These are phyloP conservation scores for Poeciliopsis infans DNA, from an alignment of 2,797 vertebrate species.

Conservation along the genomic window DNA sequence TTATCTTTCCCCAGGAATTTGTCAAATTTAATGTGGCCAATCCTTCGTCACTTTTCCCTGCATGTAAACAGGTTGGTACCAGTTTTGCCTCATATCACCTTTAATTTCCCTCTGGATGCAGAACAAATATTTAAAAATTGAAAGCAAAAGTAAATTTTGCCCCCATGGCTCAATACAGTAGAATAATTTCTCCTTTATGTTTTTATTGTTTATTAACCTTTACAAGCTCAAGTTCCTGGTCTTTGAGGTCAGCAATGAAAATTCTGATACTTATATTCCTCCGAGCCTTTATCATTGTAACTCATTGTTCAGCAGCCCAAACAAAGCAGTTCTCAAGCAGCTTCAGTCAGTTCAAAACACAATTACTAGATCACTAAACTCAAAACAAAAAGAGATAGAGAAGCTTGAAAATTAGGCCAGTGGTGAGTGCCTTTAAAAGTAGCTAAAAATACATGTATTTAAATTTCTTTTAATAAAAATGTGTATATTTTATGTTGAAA, in stretches of 20 bases:
- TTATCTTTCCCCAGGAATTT: background rate
- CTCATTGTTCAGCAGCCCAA: background rate
- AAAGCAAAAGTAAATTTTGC: background rate
- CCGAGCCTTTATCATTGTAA: background rate
- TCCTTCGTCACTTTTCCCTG: background rate
- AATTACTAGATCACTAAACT: background rate
- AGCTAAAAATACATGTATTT: background rate
- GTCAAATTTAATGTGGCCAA: background rate
- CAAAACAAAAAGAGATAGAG: background rate
- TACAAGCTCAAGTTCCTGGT: background rate
- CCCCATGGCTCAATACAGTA: background rate
- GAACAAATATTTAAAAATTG: background rate
- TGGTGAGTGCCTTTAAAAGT: background rate
- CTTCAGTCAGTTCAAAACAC: background rate
- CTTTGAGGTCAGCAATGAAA: background rate
- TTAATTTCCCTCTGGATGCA: background rate
- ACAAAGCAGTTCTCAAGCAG: background rate
- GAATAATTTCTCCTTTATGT: background rate
- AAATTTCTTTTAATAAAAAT: background rate
- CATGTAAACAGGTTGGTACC: background rate
- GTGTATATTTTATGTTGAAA: background rate
- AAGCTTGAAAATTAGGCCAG: background rate
- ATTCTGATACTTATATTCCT: background rate
- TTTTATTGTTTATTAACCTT: background rate
- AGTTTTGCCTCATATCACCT: background rate